phyloP scores from a whole-genome alignment of 2,888 invertebrate species.

The Lepidocyrtoides sp. region DNA sequence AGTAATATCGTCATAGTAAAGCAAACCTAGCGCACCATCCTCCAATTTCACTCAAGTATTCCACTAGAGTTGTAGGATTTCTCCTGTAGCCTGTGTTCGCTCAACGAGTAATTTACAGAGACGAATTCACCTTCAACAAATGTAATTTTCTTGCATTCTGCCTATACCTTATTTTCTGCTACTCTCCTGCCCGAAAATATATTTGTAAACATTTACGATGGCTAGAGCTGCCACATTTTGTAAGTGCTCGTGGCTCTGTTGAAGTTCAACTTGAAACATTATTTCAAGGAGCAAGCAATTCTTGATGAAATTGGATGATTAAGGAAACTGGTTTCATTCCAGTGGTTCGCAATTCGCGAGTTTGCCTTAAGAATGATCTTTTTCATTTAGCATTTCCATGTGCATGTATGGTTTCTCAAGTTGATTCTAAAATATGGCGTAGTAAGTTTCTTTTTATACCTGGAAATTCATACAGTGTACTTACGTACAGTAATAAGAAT shows the following conservation, averaged over 20 bases:
- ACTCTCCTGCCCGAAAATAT: neutral
- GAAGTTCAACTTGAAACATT: neutral
- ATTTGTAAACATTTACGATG: conserved; percentile 11
- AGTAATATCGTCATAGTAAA: conserved; percentile 11
- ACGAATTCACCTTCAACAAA: neutral
- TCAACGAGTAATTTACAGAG: neutral
- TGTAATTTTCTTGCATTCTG: neutral
- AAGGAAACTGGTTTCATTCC: conserved; percentile 56
- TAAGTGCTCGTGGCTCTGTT: conserved; percentile 21
- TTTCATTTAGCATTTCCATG: neutral
- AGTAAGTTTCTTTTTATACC: no score
- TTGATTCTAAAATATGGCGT: no score
- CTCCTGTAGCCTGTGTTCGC: neutral
- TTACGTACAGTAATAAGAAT: no score
- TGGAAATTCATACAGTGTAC: no score
- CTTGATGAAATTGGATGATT: conserved; percentile 69
- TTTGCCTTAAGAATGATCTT: neutral
- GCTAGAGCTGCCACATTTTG: neutral
- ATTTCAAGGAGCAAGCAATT: conserved; percentile 1
- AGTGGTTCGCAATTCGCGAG: conserved; percentile 50
- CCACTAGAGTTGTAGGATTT: neutral
- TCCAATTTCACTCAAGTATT: conserved; percentile 6
- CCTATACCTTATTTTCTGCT: neutral
- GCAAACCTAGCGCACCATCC: neutral
- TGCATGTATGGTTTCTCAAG: neutral